Base-by-base conservation (phyloP, 2,113 vertebrate genomes). In the Copsychus sechellarum region DNA sequence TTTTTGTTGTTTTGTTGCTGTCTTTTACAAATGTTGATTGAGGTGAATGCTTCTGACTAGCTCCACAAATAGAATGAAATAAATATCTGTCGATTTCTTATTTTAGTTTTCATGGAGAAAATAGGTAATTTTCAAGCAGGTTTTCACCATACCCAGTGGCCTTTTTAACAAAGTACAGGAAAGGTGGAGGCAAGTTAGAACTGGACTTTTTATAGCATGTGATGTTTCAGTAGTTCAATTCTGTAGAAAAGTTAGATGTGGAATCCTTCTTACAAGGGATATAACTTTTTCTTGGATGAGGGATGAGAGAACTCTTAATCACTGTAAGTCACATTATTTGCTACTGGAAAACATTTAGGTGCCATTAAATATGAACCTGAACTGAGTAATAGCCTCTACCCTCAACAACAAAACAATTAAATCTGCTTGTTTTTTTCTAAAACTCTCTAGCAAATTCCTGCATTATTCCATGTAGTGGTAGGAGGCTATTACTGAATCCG, bases 61-160 rank as follows among this genome's bases (percentile, higher is more conserved):
- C 16, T 76, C 10, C 18, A 26, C 31, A 50, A 40, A 18, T 65
- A 7, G 36, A 60, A 79, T 87, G 16, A 84, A 86, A 56, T 54
- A 0, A 76, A 0, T 81, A 24, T 43, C 20, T 51, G 23, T 66
- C 78, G 5, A 19, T 88, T 66, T 84, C 34, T 91, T 14, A 40
- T 67, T 90, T 86, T 87, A 56, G 9, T 9, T 81, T 83, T 88
- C 9, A 8, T 34, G 8, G 72, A 67, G 53, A 60, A 84, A 84
- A 74, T 21, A 3, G 48, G 11, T 88, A 14, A 15, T 81, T 90
- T 92, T 86, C 54, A 73, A 23, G 16, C 28, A 77, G 53, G 51
- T 47, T 90, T 72, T 64, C 19, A 40, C 12, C 7, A 5, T 78
- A 15, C 2, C 4, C 9, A 5, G 0, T 29, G 25, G 4, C 9